Evolutionary conservation across 2,113 vertebrate species (phyloP).

Genomic region (Corythoichthys haematopterus): DNA sequence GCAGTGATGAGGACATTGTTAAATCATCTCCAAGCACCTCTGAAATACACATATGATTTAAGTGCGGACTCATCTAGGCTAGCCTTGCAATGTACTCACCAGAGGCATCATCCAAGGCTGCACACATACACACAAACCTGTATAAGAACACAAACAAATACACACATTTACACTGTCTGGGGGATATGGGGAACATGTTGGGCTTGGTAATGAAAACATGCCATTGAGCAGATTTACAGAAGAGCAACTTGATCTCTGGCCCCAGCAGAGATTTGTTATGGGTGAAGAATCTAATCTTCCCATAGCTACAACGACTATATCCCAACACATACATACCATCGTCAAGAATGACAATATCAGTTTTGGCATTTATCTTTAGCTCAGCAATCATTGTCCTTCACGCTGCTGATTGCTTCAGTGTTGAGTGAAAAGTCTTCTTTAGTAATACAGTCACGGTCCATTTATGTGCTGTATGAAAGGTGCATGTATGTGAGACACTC

Average conservation of each 20-base stretch:
- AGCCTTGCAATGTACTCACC: constrained; percentile 51
- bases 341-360: constrained; percentile 2
- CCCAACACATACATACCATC: background rate
- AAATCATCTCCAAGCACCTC: constrained; percentile 67
- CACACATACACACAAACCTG: constrained; percentile 11
- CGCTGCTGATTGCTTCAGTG: constrained; percentile 11
- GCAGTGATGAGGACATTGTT: constrained; percentile 62
- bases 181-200: constrained; percentile 48
- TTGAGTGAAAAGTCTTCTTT: constrained; percentile 9
- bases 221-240: constrained; percentile 68
- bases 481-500: constrained; percentile 15
- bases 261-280: constrained; percentile 44
- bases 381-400: constrained; percentile 6
- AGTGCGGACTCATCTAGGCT: constrained; percentile 34
- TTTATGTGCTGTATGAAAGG: background rate
- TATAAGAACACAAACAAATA: constrained; percentile 20
- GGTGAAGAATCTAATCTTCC: constrained; percentile 55
- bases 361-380: constrained; percentile 13
- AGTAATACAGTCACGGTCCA: constrained; percentile 17
- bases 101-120: constrained; percentile 52
- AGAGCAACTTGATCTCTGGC: constrained; percentile 63
- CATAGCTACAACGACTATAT: constrained; percentile 29
- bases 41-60: constrained; percentile 55
- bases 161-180: constrained; percentile 25
- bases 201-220: constrained; percentile 67